A percentile compares a stretch with the other conserved stretches of the same genome.
These are phyloP conservation scores for Diplazon laetatorius DNA, from an alignment of 2,888 invertebrate species.

Conservation along the genomic window DNA sequence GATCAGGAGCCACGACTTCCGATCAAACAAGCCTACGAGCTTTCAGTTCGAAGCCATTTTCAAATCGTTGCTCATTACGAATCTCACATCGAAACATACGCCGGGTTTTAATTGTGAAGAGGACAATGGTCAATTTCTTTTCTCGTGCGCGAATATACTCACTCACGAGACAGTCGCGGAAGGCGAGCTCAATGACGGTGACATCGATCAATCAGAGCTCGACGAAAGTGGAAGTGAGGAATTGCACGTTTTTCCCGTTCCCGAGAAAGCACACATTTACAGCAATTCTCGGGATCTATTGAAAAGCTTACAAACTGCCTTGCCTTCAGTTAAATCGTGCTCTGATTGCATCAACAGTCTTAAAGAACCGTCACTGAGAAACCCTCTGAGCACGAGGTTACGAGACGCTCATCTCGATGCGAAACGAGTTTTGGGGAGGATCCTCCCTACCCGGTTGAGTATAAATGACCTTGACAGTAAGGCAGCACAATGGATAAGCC, in stretches of 20 bases:
- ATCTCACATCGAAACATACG: slow-evolving; percentile 32
- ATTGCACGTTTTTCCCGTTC: slow-evolving; percentile 6
- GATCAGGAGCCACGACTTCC: slow-evolving; percentile 28
- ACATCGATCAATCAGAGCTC: not conserved
- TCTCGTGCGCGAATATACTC: not conserved
- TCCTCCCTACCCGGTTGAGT: not conserved
- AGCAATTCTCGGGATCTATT: slow-evolving; percentile 15
- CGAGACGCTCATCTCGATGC: not conserved
- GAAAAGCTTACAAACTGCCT: slow-evolving; percentile 14
- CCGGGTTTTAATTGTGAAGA: slow-evolving; percentile 41
- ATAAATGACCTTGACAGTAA: not conserved
- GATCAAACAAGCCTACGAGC: slow-evolving; percentile 20
- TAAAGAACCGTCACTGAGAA: not conserved
- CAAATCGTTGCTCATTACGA: slow-evolving; percentile 31
- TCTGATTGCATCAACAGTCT: not conserved
- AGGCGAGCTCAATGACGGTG: not conserved
- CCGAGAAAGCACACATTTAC: slow-evolving; percentile 14
- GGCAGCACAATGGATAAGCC: not conserved
- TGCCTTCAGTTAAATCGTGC: not conserved
- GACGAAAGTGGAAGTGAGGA: not conserved
- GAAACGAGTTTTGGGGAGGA: not conserved
- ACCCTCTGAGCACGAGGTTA: not conserved
- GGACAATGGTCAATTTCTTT: not conserved
- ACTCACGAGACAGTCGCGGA: not conserved
- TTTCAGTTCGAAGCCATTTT: slow-evolving; percentile 27